These are phyloP conservation scores for Spodoptera littoralis DNA, from an alignment of 2,888 invertebrate species.

Conservation along the genomic window DNA sequence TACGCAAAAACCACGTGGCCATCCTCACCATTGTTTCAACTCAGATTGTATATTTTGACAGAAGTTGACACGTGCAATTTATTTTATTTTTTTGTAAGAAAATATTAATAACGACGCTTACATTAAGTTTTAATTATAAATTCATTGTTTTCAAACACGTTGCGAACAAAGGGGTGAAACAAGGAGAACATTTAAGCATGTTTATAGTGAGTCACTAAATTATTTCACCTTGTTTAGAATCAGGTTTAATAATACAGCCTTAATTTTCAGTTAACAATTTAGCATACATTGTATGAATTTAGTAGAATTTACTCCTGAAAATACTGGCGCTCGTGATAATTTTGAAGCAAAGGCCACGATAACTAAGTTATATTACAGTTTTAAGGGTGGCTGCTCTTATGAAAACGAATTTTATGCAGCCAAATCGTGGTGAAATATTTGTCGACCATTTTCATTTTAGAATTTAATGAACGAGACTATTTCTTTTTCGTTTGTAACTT, in stretches of 20 bases:
- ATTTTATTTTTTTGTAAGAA: conserved; percentile 39
- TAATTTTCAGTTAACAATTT: conserved; percentile 49
- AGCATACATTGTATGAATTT: conserved; percentile 43
- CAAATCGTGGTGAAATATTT: conserved; percentile 18
- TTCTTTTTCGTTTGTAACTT: not conserved
- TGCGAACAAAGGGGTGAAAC: conserved; percentile 43
- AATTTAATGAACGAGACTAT: not conserved
- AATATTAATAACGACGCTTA: conserved; percentile 45
- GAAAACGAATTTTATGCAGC: conserved; percentile 38
- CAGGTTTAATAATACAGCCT: conserved; percentile 32
- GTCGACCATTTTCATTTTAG: conserved; percentile 12
- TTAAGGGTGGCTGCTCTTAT: conserved; percentile 24
- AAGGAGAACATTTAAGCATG: conserved; percentile 18
- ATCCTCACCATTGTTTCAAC: conserved; percentile 50
- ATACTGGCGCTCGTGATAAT: conserved; percentile 32
- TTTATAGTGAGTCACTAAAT: conserved; percentile 23
- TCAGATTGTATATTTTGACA: conserved; percentile 59
- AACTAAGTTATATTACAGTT: conserved; percentile 31
- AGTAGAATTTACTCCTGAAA: conserved; percentile 36
- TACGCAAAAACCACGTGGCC: conserved; percentile 17
- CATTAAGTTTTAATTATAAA: conserved; percentile 45
- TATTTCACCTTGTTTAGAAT: conserved; percentile 17
- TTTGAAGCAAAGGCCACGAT: conserved; percentile 34
- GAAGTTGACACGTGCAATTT: conserved; percentile 54
- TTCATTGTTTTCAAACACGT: conserved; percentile 47